phyloP scores from a whole-genome alignment of 2,888 invertebrate species.

The Cryptocheilus praepositus region DNA sequence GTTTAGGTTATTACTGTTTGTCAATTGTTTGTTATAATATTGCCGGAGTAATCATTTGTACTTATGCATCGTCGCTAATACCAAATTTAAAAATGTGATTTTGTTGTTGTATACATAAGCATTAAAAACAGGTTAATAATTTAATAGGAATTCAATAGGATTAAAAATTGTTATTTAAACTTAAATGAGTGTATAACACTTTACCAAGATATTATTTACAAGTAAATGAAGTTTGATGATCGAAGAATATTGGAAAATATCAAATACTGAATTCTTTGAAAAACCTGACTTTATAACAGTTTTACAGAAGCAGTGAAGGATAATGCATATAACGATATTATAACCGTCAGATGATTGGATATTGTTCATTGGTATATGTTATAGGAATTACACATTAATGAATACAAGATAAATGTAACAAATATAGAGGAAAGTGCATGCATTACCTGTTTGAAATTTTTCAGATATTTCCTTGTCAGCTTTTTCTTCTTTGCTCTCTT shows the following conservation, averaged over 20 bases:
- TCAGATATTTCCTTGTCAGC: constrained; percentile 71
- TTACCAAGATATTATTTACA: constrained; percentile 23
- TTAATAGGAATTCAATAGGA: not conserved
- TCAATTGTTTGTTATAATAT: too few species aligned
- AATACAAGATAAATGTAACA: not conserved
- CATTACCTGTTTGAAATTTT: constrained; percentile 68
- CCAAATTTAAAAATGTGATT: too few species aligned
- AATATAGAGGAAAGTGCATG: not conserved
- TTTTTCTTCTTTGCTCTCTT: constrained; percentile 71
- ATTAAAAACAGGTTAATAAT: too few species aligned
- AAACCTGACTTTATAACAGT: not conserved
- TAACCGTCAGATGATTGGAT: not conserved
- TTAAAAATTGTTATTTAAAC: constrained; percentile 20
- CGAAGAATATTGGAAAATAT: too few species aligned
- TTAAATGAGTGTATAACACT: constrained; percentile 11
- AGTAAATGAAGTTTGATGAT: too few species aligned
- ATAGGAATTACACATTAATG: not conserved
- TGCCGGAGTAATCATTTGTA: too few species aligned
- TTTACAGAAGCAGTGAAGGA: constrained; percentile 44
- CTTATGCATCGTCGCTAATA: too few species aligned
- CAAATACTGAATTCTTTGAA: constrained; percentile 14
- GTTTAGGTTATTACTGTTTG: too few species aligned
- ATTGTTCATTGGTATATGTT: not conserved
- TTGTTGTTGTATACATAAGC: too few species aligned
- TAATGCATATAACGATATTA: not conserved